Evolutionary conservation across 2,888 invertebrate species (phyloP).

Genomic region (Mythimna ferrago): DNA sequence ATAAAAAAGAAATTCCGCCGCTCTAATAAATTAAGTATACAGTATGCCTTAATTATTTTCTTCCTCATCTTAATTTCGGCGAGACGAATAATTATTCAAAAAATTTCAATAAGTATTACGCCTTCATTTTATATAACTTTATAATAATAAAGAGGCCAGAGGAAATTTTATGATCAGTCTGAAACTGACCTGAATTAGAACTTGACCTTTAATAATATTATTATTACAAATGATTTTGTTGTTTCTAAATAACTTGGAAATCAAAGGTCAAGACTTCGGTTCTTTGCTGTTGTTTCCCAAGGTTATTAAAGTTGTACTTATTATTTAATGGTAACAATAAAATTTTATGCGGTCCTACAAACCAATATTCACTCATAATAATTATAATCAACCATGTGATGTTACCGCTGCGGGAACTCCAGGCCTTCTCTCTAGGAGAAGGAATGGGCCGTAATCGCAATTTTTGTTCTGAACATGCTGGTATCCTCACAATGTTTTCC

Average conservation of each 20-base stretch:
- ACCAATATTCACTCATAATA: not conserved
- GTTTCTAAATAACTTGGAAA: not conserved
- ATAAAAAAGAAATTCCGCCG: too few species aligned
- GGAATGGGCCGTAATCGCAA: too few species aligned
- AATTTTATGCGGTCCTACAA: not conserved
- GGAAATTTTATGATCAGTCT: not conserved
- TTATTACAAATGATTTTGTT: not conserved
- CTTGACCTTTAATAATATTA: not conserved
- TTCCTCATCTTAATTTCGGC: not conserved
- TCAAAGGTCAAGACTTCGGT: not conserved
- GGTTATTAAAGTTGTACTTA: not conserved
- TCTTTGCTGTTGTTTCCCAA: not conserved
- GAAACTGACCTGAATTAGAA: not conserved
- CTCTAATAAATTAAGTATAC: not conserved
- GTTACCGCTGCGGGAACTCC: too few species aligned
- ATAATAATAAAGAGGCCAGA: not conserved
- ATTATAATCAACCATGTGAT: too few species aligned
- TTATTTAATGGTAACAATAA: too few species aligned
- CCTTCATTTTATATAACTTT: not conserved
- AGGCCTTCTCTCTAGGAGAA: too few species aligned
- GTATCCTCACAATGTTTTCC: too few species aligned
- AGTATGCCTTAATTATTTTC: not conserved
- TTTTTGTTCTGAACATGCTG: too few species aligned
- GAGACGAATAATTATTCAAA: not conserved
- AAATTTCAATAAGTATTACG: not conserved